A percentile compares a stretch with the other conserved stretches of the same genome.
Conservation (phyloP, 2,888 invertebrate genomes). For the Trachelus iudaicus region DNA sequence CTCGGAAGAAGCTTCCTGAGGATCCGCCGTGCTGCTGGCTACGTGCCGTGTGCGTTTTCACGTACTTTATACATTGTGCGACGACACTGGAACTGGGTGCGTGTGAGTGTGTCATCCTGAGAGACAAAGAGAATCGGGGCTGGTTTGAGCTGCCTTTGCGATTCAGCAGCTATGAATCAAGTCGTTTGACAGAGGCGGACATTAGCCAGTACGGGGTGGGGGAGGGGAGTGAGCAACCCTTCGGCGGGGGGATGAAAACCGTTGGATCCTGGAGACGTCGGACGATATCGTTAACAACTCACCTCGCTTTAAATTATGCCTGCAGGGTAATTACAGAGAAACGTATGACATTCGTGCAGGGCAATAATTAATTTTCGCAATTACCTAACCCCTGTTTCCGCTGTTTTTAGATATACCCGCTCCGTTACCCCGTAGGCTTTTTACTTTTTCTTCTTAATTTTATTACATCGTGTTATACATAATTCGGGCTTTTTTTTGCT, state of each 20-base stretch:
- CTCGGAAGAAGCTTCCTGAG: not conserved
- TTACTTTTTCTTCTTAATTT: constrained; percentile 9
- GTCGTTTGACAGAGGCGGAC: constrained; percentile 32
- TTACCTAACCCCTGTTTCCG: constrained; percentile 46
- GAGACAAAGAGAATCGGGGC: constrained; percentile 8
- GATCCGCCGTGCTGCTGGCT: constrained; percentile 18
- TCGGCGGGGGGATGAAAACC: constrained; percentile 18
- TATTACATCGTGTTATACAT: constrained; percentile 17
- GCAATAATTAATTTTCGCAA: constrained; percentile 63
- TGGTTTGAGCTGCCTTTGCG: constrained; percentile 21
- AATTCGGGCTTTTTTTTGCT: constrained; percentile 5
- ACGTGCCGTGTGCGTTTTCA: constrained; percentile 3
- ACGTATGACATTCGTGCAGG: constrained; percentile 61
- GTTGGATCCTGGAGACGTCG: constrained; percentile 27
- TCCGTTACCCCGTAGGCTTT: constrained; percentile 8
- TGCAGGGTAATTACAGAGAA: constrained; percentile 58
- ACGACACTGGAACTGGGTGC: not conserved
- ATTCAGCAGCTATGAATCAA: constrained; percentile 32
- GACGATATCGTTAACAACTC: constrained; percentile 56
- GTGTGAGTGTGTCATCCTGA: constrained; percentile 19
- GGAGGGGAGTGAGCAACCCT: constrained; percentile 24
- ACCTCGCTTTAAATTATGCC: constrained; percentile 59
- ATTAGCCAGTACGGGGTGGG: constrained; percentile 20
- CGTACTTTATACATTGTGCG: constrained; percentile 5
- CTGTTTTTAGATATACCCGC: constrained; percentile 31